Evolutionary conservation across 2,888 invertebrate species (phyloP).

Genomic region (Ectemnius continuus): DNA sequence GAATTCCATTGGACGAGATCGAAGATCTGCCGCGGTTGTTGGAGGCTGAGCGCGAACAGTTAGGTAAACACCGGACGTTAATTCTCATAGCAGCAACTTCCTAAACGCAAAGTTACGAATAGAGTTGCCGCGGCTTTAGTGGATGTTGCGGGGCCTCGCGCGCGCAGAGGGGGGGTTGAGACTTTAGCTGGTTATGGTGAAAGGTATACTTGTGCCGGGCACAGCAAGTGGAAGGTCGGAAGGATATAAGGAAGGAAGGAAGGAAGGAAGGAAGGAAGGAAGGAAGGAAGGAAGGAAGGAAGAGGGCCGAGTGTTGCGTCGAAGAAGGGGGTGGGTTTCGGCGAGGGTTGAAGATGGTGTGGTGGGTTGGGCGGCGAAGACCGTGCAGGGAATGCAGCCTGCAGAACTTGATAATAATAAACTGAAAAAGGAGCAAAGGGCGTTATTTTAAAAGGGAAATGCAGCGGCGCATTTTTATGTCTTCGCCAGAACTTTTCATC

Average conservation of each 20-base stretch:
- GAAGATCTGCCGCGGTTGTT: not conserved
- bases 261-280: too few species aligned
- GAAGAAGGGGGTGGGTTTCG: not conserved
- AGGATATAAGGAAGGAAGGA: not conserved
- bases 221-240: constrained; percentile 29
- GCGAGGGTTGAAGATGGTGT: constrained; percentile 12
- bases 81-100: constrained; percentile 68
- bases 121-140: constrained; percentile 53
- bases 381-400: constrained; percentile 47
- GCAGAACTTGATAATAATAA: constrained; percentile 78
- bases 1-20: not conserved
- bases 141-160: constrained; percentile 44
- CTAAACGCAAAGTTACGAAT: constrained; percentile 70
- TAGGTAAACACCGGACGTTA: constrained; percentile 59
- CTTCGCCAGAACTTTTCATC: constrained; percentile 76
- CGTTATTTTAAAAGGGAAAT: constrained; percentile 78
- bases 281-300: not conserved
- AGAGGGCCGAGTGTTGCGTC: not conserved
- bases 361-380: constrained; percentile 24
- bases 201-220: constrained; percentile 49
- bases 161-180: too few species aligned
- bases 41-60: constrained; percentile 3
- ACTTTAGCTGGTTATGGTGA: constrained; percentile 56
- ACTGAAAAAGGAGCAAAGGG: constrained; percentile 76
- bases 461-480: constrained; percentile 78